Base-by-base conservation (phyloP, 1,140 invertebrate genomes). In the Cyrtorhinus lividipennis region DNA sequence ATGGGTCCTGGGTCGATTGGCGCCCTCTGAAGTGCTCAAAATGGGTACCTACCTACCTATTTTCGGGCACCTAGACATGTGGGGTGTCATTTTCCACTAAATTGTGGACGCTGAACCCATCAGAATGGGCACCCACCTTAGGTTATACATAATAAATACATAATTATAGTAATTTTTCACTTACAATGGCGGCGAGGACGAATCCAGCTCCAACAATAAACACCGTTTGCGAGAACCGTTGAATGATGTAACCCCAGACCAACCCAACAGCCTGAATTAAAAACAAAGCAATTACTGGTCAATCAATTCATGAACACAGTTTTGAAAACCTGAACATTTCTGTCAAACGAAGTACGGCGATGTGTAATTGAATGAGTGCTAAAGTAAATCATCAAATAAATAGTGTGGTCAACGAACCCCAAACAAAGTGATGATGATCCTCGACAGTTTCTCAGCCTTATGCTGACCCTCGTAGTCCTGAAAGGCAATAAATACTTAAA, bases 151-250 rank as follows among this genome's bases (percentile, higher is more conserved):
- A 18, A 23, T 10, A 56, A 23, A 56, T n/a, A 56, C 22, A 56
- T 2, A 56, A 30, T 62, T 58, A 25, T 44, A 59, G 44, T 24
- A 48, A 44, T 1, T 57, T 24, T 1, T 56, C 56, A 72, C 83
- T 83, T 75, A 92, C 83, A 69, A 95, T 74, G 38, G 86, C 83
- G 57, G 91, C 90, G 65, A 95, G 75, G 0, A 88, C 74, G 72
- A 95, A 94, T 65, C 93, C 92, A 69, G 87, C 90, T 23, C 85
- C 87, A n/a, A 96, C 76, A 70, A 95, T 90, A 64, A 92, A 92
- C 20, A 95, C 86, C 3, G 92, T 94, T 73, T 94, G 90, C 0
- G 92, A 95, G 72, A 95, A 96, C 74, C 95, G 90, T 75, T 97
- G 92, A 69, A 93, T 90, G 22, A 90, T 81, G 64, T 92, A 95